Conservation (phyloP, 2,888 invertebrate genomes). For the Lysandra bellargus region DNA sequence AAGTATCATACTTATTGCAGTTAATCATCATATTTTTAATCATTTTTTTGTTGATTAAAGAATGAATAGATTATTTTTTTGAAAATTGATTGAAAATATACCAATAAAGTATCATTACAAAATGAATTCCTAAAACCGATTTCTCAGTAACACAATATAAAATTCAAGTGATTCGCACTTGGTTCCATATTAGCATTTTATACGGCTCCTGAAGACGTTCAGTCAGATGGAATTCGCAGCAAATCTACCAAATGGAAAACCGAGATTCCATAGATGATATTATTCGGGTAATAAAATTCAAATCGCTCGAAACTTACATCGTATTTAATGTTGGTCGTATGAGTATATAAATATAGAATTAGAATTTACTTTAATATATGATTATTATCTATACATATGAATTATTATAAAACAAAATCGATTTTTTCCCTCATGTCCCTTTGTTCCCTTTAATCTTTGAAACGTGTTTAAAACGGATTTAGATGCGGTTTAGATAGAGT, state of each 20-base stretch:
- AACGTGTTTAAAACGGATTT: no score
- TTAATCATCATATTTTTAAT: no score
- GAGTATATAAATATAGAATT: no score
- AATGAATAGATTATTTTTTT: no score
- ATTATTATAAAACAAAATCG: no score
- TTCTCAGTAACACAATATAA: constrained; percentile 3
- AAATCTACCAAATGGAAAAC: constrained; percentile 37
- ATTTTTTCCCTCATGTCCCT: no score
- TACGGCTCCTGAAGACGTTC: constrained; percentile 37
- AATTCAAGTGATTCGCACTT: constrained; percentile 26
- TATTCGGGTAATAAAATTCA: constrained; percentile 34
- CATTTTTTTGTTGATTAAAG: no score
- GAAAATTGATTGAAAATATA: neutral
- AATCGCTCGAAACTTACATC: neutral
- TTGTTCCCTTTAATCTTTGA: no score
- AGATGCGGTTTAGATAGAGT: no score
- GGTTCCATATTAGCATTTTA: constrained; percentile 39
- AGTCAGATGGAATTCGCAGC: constrained; percentile 35
- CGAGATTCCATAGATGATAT: constrained; percentile 36
- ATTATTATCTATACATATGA: no score
- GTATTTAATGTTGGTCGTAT: neutral
- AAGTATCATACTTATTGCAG: no score
- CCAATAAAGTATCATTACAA: neutral
- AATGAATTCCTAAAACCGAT: neutral
- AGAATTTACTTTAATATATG: no score